Base-by-base conservation (phyloP, 2,797 vertebrate genomes). In the Clarias fuscus region DNA sequence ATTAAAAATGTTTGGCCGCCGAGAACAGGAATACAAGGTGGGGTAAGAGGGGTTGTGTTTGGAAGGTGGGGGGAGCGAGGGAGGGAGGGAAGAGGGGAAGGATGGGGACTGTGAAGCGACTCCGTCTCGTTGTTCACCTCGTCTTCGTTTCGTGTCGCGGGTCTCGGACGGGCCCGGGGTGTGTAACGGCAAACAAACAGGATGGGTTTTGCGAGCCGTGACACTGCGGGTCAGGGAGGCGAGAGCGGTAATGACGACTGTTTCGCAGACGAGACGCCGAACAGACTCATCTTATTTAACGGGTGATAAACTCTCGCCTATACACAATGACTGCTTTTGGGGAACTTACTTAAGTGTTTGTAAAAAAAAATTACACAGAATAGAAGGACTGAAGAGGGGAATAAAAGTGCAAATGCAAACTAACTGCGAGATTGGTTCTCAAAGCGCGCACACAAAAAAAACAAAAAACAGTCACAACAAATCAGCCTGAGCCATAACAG, bases 1-100 rank as follows among this genome's bases (percentile, higher is more conserved):
- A 99, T 99, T 99, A 99, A 99, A 99, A 99, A 98, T 97, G 97
- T 99, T 99, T 98, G 97, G 97, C 96, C 96, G 96, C 95, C 96
- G 95, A 87, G 92, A 75, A 43, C 70, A 83, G 85, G 88, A 71
- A 76, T 82, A 77, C 70, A 27, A 72, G 76, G 90, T 89, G 89
- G 5, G 84, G 90, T 85, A 75, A 88, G 81, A 82, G 18, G 85
- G 81, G 88, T 68, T 91, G 84, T 86, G 89, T 82, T 89, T 86
- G 89, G 85, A 91, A 61, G 75, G 88, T 37, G 80, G 27, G 70
- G 33, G n/a, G 64, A 30, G 95, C 93, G 94, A 94, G 94, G 93
- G 94, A 95, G 96, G 95, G 95, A 95, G 11, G 61, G 11, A 95
- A 94, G 94, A 93, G 95, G 95, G 96, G 95, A 95, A 95, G 11